These are phyloP conservation scores for Crocidura indochinensis DNA, from an alignment of 2,797 vertebrate species.

Conservation along the genomic window DNA sequence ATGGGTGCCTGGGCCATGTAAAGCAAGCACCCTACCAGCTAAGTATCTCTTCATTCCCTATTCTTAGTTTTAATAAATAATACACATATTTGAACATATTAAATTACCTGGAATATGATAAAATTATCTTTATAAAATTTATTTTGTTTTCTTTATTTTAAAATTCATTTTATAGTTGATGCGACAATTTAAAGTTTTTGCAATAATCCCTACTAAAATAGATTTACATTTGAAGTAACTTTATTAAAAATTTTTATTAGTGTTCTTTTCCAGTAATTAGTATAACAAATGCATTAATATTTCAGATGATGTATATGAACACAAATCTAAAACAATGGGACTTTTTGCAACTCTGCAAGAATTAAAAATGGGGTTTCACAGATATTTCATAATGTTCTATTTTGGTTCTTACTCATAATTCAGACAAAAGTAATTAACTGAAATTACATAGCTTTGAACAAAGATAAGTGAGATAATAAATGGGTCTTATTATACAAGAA, in stretches of 20 bases:
- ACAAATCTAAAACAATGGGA: constrained; percentile 45
- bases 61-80: constrained; percentile 8
- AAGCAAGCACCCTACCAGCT: no score
- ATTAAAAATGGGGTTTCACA: constrained; percentile 37
- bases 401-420: constrained; percentile 35
- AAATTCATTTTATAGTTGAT: constrained; percentile 28
- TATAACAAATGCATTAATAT: constrained; percentile 38
- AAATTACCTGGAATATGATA: constrained; percentile 22
- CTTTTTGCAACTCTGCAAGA: neutral
- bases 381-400: neutral
- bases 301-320: constrained; percentile 1
- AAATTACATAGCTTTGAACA: constrained; percentile 26
- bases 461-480: constrained; percentile 16
- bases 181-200: constrained; percentile 32
- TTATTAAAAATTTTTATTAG: neutral
- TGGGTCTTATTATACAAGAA: neutral
- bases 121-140: neutral
- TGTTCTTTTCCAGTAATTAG: constrained; percentile 41
- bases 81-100: neutral
- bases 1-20: no score
- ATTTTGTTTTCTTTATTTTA: neutral
- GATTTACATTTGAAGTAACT: constrained; percentile 12
- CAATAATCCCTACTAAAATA: neutral
- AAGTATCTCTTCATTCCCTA: neutral
- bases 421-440: constrained; percentile 28